Evolutionary conservation across 2,113 vertebrate species (phyloP), one percentile per base, ranked within the genome.

Genomic region (Siniperca chuatsi): DNA sequence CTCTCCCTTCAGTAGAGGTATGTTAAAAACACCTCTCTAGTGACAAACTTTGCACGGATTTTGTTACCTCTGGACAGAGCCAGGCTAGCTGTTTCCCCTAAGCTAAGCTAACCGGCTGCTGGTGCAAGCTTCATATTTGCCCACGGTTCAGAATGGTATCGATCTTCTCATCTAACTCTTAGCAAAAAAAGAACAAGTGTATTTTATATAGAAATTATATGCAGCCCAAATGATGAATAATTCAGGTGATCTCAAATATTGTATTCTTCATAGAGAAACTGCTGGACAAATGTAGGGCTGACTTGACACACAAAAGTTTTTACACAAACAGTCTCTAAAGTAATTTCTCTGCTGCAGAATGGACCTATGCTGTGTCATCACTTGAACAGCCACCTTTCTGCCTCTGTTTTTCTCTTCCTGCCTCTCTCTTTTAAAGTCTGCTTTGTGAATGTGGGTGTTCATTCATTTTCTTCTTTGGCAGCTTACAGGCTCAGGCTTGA

Each of bases 391-490:
- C 69, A 81, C 84, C 84, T 87, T 52, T 61, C 67, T 79, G 25
- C 55, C 61, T 64, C 64, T 60, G 23, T 75, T 68, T 79, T 72
- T 71, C 68, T 60, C 52, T 68, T 46, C 54, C 40, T 69, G 69
- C 44, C 79, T 81, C 68, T 75, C 73, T 78, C 69, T 81, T 81
- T 74, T 74, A 46, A 69, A 72, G 70, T 78, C 66, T 61, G 79
- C 88, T 88, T 87, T 88, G 81, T 46, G 71, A 78, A 84, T 86
- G 92, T 86, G 92, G 92, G 86, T 83, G 84, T 92, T 92, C 87
- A 88, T 90, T 92, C 82, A 73, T 90, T 90, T 89, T 75, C 87
- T 84, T 85, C 85, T 48, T 74, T 69, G 84, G 84, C 79, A 89
- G 87, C 87, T 92, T 87, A 86, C 90, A 86, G 84, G 84, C 89